Evolutionary conservation across 2,113 vertebrate genomes (phyloP), one percentile per base, ranked within the genome.

Genomic region (Rafetus swinhoei): DNA sequence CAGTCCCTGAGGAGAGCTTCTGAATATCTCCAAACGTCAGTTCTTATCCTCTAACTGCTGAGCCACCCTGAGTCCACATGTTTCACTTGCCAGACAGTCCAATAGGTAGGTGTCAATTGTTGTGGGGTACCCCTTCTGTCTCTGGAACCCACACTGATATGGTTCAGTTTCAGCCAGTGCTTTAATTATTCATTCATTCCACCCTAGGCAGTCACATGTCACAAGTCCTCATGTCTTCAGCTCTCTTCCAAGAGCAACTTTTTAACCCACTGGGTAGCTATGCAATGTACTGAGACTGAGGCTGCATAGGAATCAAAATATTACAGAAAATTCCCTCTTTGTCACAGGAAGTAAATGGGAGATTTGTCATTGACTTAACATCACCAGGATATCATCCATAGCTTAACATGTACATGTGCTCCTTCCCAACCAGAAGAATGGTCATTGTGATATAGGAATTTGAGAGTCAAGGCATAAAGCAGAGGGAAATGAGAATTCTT

Each of bases 341-440:
- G 62, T 65, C 15, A 32, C 29, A 65, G 29, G 62, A 65, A 18
- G 29, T 65, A 15, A 72, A 13, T 80, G 45, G 25, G 84, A 80
- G 0, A 85, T 69, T 55, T 7, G 3, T 15, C 88, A 10, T 50
- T 90, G 82, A 62, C 55, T 55, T 1, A 22, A 56, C 82, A 27
- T 0, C 3, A 15, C 45, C 80, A 29, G 0, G 3, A 1, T 69
- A 89, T 89, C 1, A 45, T 82, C 93, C 74, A 45, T 35, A 0
- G 50, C 45, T 50, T 85, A 24, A 65, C 9, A 69, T 9, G 21
- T 69, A 1, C 12, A 60, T 90, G 6, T 12, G 9, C 0, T 79
- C 88, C 88, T 74, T 87, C 45, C 53, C 8, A 3, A 45, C 55
- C 11, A 0, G 0, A 29, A 12, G 8, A 3, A 25, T 62, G 11